Percentiles rank a stretch among this genome's conserved stretches.
Evolutionary conservation across 2,888 invertebrate genomes (phyloP).

Genomic region (Lasioglossum marginatum): DNA sequence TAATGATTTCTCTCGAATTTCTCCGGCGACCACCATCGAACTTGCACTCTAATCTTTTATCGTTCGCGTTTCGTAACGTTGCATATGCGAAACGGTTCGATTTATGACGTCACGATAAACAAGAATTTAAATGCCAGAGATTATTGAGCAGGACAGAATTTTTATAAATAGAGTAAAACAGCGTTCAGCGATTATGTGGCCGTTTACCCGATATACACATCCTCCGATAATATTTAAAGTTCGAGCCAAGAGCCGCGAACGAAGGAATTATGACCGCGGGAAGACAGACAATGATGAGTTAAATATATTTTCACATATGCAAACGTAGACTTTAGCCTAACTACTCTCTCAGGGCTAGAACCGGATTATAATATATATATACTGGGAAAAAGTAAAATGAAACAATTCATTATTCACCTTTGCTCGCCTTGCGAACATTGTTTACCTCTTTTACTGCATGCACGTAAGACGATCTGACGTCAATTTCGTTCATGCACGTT

Average conservation of each 20-base stretch:
- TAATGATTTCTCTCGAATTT: background rate
- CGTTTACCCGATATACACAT: background rate
- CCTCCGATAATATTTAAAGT: background rate
- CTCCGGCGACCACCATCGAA: background rate
- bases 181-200: background rate
- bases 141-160: slow-evolving; percentile 12
- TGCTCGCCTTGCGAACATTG: slow-evolving; percentile 15
- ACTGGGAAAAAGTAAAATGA: background rate
- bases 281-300: background rate
- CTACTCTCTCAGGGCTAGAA: background rate
- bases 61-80: slow-evolving; percentile 19
- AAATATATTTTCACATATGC: background rate
- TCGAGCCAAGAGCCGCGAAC: background rate
- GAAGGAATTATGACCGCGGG: no score
- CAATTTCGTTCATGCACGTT: slow-evolving; percentile 3
- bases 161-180: background rate
- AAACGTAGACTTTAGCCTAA: background rate
- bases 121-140: slow-evolving; percentile 30
- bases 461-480: slow-evolving; percentile 29
- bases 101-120: slow-evolving; percentile 19
- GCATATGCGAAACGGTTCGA: background rate
- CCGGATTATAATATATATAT: background rate
- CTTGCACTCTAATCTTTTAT: slow-evolving; percentile 18
- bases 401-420: slow-evolving; percentile 44
- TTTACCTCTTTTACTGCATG: slow-evolving; percentile 11